Evolutionary conservation across 2,113 vertebrate species (phyloP), one percentile per base, ranked within the genome.

Genomic region (Ochotona princeps): DNA sequence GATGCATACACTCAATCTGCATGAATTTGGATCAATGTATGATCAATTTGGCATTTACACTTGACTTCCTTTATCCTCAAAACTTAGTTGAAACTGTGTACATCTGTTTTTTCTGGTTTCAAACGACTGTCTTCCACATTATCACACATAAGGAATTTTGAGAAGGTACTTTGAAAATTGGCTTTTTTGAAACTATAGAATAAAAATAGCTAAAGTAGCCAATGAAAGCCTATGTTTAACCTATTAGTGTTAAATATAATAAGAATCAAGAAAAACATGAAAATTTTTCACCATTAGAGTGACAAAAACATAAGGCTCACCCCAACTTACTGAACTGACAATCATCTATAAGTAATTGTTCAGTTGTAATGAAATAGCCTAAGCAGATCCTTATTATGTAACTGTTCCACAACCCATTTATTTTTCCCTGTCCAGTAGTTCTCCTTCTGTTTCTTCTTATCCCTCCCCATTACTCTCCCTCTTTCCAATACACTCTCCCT

Each of bases 1-100:
- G 11, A 47, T 75, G 2, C 35, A 67, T 84, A 30, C 3, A 63
- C 30, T 49, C 4, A 85, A 61, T 44, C 21, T 78, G 26, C 15
- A 69, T 70, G 4, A 93, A 89, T 54, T 5, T 65, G 6, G 23
- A 28, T 94, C 57, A 81, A 80, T 70, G 20, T 76, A 90, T 32
- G 75, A 84, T 75, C 38, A 94, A 83, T 82, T 92, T 83, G 5
- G 2, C 25, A 79, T 89, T 78, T 78, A 73, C 17, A 90, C 26
- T 65, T 91, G 18, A 90, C 17, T 87, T 83, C 14, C 35, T 13
- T n/a, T 87, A 44, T 78, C 63, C 23, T 94, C 23, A 70, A 91
- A 83, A 89, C 18, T 91, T 32, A 35, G 13, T 82, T 78, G 87
- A 18, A 89, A 80, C 38, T 74, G 15, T 8, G 38, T 65, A 5